Evolutionary conservation across 2,797 vertebrate genomes (phyloP), one percentile per base, ranked within the genome.

Genomic region (Trachops cirrhosus): DNA sequence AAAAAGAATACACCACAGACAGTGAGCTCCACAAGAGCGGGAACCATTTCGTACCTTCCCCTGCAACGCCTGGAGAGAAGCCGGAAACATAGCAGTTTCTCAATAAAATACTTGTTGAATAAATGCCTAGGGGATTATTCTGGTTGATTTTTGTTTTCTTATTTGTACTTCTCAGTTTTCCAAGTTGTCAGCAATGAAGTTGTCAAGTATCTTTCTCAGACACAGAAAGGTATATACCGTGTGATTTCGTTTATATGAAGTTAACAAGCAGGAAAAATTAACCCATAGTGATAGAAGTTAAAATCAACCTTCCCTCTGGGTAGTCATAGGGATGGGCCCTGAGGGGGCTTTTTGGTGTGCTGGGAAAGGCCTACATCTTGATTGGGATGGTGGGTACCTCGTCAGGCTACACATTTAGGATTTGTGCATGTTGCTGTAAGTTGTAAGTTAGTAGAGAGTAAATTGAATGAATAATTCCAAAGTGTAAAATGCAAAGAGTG

Each of bases 381-480:
- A 64, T 50, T 14, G 39, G 62, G 14, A 26, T 44, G 12, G n/a
- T 62, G 41, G 73, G 21, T 37, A 34, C 3, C 6, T 24, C 52
- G 34, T n/a, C 7, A 52, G 85, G 21, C 19, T 46, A 21, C 16
- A n/a, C 5, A 24, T 7, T 54, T 24, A 59, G 22, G 59, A 70
- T 71, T 0, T 91, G 22, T 96, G 37, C 12, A 14, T 50, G 44
- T 88, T 92, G 44, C 14, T 29, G 1, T 75, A 86, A 86, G 18
- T 70, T 84, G 10, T 26, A 84, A 94, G 39, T 87, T 86, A 54
- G 67, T 89, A 41, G 68, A 73, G 94, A 93, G 46, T 84, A 68
- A 86, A 71, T 71, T 22, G 59, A 85, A 68, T 68, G 44, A 85
- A 52, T 44, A 79, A 80, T 57, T 89, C n/a, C 74, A 78, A 71